A percentile compares a stretch with the other conserved stretches of the same genome.
Conservation (phyloP, 2,797 vertebrate genomes). For the Onychomys torridus region DNA sequence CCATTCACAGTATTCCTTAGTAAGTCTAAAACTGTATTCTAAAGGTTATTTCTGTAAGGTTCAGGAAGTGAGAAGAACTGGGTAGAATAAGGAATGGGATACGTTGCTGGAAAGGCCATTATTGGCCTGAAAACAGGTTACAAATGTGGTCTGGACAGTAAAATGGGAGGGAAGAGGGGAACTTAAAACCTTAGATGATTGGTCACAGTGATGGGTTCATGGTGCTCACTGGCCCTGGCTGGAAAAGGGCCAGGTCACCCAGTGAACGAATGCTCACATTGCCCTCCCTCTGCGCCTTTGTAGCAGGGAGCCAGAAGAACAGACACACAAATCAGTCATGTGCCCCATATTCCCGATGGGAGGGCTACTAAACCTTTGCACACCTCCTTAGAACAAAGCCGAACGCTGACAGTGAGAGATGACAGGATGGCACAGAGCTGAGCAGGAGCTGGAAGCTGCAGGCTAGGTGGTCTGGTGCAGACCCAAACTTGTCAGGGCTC, state of each 20-base stretch:
- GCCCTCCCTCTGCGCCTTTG: not conserved
- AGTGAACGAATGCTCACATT: not conserved
- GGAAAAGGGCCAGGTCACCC: not conserved
- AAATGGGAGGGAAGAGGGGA: not conserved
- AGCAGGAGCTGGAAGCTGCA: not conserved
- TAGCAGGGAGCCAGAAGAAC: not conserved
- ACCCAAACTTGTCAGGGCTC: not conserved
- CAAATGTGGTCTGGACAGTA: not conserved
- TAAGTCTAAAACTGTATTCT: not conserved
- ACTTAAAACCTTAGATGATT: not conserved
- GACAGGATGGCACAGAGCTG: not conserved
- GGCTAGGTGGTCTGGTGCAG: not conserved
- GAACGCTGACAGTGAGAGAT: not conserved
- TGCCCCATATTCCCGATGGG: not conserved
- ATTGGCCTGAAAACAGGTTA: not conserved
- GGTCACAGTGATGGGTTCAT: not conserved
- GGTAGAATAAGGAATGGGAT: not conserved
- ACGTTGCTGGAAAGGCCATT: not conserved
- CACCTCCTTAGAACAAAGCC: slow-evolving; percentile 12
- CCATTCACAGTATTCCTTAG: not conserved
- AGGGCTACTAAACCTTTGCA: not conserved
- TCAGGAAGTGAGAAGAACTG: not conserved
- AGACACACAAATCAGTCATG: not conserved
- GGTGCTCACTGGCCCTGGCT: not conserved
- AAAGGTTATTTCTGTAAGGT: not conserved